These are phyloP conservation scores for Poeciliopsis paucimaculata DNA, from an alignment of 2,797 vertebrate genomes.

Conservation along the genomic window DNA sequence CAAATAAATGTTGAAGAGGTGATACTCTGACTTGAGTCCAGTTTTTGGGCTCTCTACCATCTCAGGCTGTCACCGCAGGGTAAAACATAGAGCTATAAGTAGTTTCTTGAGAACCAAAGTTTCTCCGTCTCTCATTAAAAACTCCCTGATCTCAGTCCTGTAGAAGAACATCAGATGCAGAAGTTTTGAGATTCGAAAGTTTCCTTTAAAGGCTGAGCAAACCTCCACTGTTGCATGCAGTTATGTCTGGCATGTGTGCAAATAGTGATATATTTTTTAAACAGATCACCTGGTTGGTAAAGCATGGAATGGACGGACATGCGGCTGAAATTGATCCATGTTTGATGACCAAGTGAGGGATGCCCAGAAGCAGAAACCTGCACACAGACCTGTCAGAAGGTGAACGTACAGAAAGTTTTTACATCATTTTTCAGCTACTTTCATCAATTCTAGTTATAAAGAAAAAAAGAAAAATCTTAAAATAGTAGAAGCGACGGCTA, in stretches of 20 bases:
- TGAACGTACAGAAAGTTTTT: background rate
- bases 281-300: slow-evolving; percentile 81
- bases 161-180: slow-evolving; percentile 35
- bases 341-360: slow-evolving; percentile 56
- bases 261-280: slow-evolving; percentile 38
- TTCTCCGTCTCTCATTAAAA: slow-evolving; percentile 16
- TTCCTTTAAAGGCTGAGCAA: slow-evolving; percentile 24
- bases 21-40: slow-evolving; percentile 44
- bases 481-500: background rate
- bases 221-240: slow-evolving; percentile 33
- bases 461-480: background rate
- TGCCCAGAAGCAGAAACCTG: slow-evolving; percentile 36
- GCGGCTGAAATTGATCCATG: slow-evolving; percentile 69
- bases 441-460: background rate
- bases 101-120: background rate
- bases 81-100: slow-evolving; percentile 9
- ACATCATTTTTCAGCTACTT: background rate
- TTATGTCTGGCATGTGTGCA: slow-evolving; percentile 41
- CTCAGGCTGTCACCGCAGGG: slow-evolving; percentile 19
- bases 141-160: slow-evolving; percentile 17
- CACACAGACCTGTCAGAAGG: background rate
- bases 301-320: slow-evolving; percentile 73
- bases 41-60: no score
- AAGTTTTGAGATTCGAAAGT: slow-evolving; percentile 23
- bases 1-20: no score